Evolutionary conservation across 2,888 invertebrate genomes (phyloP).

Genomic region (Hirudinaria manillensis): DNA sequence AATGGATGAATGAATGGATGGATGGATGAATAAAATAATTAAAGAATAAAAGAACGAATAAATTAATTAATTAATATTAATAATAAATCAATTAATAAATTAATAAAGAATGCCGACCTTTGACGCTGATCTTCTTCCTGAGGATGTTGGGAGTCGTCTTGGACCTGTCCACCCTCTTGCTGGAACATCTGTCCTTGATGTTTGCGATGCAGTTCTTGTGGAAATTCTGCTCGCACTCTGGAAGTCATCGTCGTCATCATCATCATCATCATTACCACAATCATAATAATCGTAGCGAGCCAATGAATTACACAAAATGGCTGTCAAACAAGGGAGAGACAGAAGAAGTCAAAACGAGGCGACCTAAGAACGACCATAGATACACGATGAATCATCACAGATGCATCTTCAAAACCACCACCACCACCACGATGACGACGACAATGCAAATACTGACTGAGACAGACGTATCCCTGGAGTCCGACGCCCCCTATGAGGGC

Average conservation of each 20-base stretch:
- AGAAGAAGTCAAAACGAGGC: no score
- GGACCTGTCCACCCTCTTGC: slow-evolving; percentile 50
- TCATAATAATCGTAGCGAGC: background rate
- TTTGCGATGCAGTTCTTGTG: slow-evolving; percentile 74
- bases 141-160: slow-evolving; percentile 34
- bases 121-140: slow-evolving; percentile 39
- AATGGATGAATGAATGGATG: no score
- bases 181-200: slow-evolving; percentile 74
- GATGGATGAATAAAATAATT: no score
- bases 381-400: no score
- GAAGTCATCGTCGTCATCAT: background rate
- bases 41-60: no score
- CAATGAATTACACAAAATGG: no score
- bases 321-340: no score
- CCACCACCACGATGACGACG: background rate
- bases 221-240: slow-evolving; percentile 79
- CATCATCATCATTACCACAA: slow-evolving; percentile 1
- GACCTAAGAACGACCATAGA: no score
- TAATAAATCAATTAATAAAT: no score
- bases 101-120: slow-evolving; percentile 40
- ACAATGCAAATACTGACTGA: slow-evolving; percentile 62
- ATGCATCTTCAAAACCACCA: background rate
- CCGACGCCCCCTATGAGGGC: slow-evolving; percentile 88
- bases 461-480: slow-evolving; percentile 91
- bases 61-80: no score